Base-by-base conservation (phyloP, 2,888 invertebrate species). In the Trachelus stipa region DNA sequence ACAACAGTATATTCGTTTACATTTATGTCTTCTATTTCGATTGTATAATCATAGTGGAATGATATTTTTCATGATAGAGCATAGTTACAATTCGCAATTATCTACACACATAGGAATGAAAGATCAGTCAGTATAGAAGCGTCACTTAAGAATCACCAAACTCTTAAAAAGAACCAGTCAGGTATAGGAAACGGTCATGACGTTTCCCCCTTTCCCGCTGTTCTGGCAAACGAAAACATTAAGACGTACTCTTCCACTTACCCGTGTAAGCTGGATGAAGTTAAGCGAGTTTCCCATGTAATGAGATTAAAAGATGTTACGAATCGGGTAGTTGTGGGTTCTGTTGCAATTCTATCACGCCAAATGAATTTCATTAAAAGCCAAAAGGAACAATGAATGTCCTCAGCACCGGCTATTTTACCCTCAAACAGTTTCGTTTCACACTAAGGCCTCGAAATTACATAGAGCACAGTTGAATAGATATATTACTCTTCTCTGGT, bases 1-100 rank as follows among this genome's bases (percentile, higher is more conserved):
- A 73, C 40, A 73, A 37, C 35, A 34, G 71, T 33, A 71, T 71
- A 71, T 31, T 71, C 71, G 12, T 71, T 71, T 71, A 34, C 69
- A 69, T 0, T 15, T 40, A 40, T 30, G 15, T 30, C 11, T 30
- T 69, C 30, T 71, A 71, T 6, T 71, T 15, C 15, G 34, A 35
- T 71, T 71, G 15, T 12, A 12, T 33, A 71, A 12, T 31, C 34
- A 71, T 71, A 31, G 31, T 12, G 34, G 34, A 71, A 33, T 33
- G 40, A 40, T 56, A 23, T 23, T 56, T 23, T 56, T 56, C 23
- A 40, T 9, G 2, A 56, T 23, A 56, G 9, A 56, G 23, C 56
- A 23, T 56, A 56, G 56, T 56, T 9, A 23, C 9, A 56, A 56
- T 23, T 56, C 9, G 9, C 9, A 56, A 56, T 56, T 56, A 23